Evolutionary conservation across 2,888 invertebrate species (phyloP).

Genomic region (Serripes groenlandicus): DNA sequence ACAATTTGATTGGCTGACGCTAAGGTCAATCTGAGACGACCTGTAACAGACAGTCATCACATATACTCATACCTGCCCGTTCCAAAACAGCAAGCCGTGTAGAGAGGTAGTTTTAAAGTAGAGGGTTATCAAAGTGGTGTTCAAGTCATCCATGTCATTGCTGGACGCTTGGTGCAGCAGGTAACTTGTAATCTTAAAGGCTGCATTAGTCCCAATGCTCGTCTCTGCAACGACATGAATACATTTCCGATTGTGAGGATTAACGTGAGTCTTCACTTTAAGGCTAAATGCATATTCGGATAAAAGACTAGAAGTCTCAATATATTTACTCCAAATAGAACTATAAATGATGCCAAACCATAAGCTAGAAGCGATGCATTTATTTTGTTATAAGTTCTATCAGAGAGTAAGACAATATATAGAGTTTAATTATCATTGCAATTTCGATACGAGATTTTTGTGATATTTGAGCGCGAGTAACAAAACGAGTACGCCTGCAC

Average conservation of each 20-base stretch:
- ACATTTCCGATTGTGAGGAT: not conserved
- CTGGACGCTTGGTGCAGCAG: not conserved
- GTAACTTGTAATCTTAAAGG: slow-evolving; percentile 19
- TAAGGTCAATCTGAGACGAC: too few relatives aligned
- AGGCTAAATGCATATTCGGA: not conserved
- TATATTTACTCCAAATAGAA: not conserved
- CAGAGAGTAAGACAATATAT: too few relatives aligned
- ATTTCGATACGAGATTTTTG: too few relatives aligned
- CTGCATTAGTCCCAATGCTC: slow-evolving; percentile 9
- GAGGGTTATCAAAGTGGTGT: slow-evolving; percentile 25
- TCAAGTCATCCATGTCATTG: slow-evolving; percentile 24
- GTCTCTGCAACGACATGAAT: slow-evolving; percentile 21
- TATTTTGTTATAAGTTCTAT: too few relatives aligned
- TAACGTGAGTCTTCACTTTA: not conserved
- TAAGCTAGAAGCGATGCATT: too few relatives aligned
- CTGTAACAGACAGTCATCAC: too few relatives aligned
- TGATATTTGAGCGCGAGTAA: too few relatives aligned
- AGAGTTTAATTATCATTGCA: too few relatives aligned
- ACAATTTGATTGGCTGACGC: too few relatives aligned
- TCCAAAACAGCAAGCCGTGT: slow-evolving; percentile 48
- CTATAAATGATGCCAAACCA: too few relatives aligned
- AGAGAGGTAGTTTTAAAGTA: slow-evolving; percentile 18
- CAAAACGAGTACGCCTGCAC: too few relatives aligned
- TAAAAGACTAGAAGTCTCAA: not conserved
- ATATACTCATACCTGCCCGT: slow-evolving; percentile 46